These are phyloP conservation scores for Tipula confusa DNA, from an alignment of 2,888 invertebrate species.

Conservation along the genomic window DNA sequence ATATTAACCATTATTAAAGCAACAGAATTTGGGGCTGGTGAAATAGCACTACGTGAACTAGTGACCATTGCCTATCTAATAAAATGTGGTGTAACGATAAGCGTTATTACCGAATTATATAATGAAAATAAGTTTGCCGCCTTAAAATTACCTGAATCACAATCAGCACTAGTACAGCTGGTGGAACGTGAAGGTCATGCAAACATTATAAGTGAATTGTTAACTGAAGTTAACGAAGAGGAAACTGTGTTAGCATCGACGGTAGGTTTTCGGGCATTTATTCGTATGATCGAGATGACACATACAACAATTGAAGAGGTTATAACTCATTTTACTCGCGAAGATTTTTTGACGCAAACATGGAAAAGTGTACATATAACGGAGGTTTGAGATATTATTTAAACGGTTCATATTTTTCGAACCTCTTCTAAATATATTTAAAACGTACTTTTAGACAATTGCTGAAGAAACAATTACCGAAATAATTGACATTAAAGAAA, in stretches of 20 bases:
- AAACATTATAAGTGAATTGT: conserved; percentile 72
- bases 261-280: conserved; percentile 79
- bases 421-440: neutral
- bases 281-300: conserved; percentile 77
- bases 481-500: conserved; percentile 46
- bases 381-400: conserved; percentile 44
- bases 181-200: conserved; percentile 81
- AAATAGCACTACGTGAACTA: conserved; percentile 71
- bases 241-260: conserved; percentile 73
- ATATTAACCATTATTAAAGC: conserved; percentile 68
- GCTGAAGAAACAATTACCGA: conserved; percentile 45
- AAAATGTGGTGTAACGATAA: conserved; percentile 68
- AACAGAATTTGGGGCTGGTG: conserved; percentile 75
- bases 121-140: conserved; percentile 75
- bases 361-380: conserved; percentile 61
- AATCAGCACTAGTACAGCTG: conserved; percentile 76
- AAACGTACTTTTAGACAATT: conserved; percentile 43
- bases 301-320: conserved; percentile 80
- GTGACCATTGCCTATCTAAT: conserved; percentile 77
- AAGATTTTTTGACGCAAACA: conserved; percentile 75
- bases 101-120: conserved; percentile 73
- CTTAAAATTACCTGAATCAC: conserved; percentile 73
- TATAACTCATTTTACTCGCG: conserved; percentile 73
- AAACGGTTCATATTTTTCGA: neutral
- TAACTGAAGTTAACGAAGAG: conserved; percentile 75